These are phyloP conservation scores for Napeogenes inachia DNA, from an alignment of 2,888 invertebrate species.

Conservation along the genomic window DNA sequence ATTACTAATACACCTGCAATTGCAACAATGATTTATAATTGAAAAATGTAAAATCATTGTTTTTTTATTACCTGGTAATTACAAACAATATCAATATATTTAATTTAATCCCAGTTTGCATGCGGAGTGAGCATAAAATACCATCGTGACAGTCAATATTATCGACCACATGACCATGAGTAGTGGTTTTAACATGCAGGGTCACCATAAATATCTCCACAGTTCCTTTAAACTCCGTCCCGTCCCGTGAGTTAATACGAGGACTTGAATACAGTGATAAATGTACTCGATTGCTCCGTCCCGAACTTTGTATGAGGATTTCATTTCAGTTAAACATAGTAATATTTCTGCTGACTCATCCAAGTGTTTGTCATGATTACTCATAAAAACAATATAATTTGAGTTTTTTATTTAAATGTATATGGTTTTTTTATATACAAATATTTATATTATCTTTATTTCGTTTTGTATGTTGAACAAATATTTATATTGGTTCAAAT, in stretches of 20 bases:
- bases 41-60: no score
- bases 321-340: conserved; percentile 5
- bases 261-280: conserved; percentile 9
- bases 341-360: conserved; percentile 10
- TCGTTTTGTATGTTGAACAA: no score
- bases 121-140: not conserved
- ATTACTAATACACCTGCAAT: no score
- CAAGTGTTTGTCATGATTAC: not conserved
- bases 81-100: not conserved
- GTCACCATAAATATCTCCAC: conserved; percentile 10
- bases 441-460: no score
- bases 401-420: no score
- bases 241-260: conserved; percentile 9
- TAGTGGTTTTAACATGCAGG: conserved; percentile 6
- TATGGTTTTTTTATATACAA: no score
- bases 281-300: conserved; percentile 7
- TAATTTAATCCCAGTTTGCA: not conserved
- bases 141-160: conserved; percentile 1
- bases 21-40: no score
- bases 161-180: conserved; percentile 2
- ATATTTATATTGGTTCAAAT: no score
- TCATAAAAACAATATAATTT: not conserved
- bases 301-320: conserved; percentile 2
- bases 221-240: conserved; percentile 6
- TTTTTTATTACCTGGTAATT: no score